These are phyloP conservation scores for Hermaeophaga mercurialis DNA, from an alignment of 2,888 invertebrate species.

Conservation along the genomic window DNA sequence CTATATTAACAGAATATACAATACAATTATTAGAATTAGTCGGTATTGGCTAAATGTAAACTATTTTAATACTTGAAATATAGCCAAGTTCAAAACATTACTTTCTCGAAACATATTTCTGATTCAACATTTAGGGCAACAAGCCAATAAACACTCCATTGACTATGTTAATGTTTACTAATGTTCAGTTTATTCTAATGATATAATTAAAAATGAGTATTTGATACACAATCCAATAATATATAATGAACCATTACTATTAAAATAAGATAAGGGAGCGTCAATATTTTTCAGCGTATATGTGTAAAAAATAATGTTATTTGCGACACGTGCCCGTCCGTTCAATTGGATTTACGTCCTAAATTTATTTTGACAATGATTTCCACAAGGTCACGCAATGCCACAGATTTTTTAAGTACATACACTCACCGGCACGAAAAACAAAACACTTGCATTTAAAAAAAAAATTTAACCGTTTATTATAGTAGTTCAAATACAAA, in stretches of 20 bases:
- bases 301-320: constrained; percentile 1
- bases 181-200: too few relatives aligned
- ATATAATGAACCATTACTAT: too few relatives aligned
- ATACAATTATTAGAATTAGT: too few relatives aligned
- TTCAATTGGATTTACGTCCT: neutral
- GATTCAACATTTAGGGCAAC: neutral
- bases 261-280: constrained; percentile 1
- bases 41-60: too few relatives aligned
- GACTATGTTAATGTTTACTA: neutral
- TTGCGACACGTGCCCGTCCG: constrained; percentile 1
- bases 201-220: too few relatives aligned
- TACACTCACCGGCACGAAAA: too few relatives aligned
- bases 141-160: neutral
- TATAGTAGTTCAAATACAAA: too few relatives aligned
- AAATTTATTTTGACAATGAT: neutral
- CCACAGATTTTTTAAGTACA: neutral
- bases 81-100: neutral
- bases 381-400: neutral
- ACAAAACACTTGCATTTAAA: too few relatives aligned
- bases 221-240: too few relatives aligned
- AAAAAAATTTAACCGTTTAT: too few relatives aligned
- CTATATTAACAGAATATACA: too few relatives aligned
- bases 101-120: neutral
- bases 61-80: too few relatives aligned
- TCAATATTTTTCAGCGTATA: constrained; percentile 11